Percentiles rank a stretch among this genome's conserved stretches.
Evolutionary conservation across 2,113 vertebrate species (phyloP).

Genomic region (Azemiops feae): DNA sequence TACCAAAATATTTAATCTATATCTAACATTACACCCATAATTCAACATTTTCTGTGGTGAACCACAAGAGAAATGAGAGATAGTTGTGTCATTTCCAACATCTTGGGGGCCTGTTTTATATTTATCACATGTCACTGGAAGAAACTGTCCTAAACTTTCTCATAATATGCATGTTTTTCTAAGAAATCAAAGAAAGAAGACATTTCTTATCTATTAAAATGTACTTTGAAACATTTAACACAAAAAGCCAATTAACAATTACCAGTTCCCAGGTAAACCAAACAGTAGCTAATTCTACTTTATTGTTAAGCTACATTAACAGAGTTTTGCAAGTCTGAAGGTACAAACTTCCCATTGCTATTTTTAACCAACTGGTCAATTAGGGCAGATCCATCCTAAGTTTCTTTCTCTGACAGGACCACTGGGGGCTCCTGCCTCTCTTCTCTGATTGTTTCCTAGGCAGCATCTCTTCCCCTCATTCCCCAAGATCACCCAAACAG

Average conservation of each 20-base stretch:
- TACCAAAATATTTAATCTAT: slow-evolving; percentile 54
- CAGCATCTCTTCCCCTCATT: background rate
- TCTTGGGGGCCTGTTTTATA: slow-evolving; percentile 58
- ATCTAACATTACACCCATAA: slow-evolving; percentile 39
- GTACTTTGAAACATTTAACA: slow-evolving; percentile 50
- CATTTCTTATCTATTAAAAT: slow-evolving; percentile 28
- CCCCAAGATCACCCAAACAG: background rate
- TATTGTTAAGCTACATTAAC: background rate
- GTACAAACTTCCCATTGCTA: background rate
- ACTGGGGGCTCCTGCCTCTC: background rate
- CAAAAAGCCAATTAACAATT: slow-evolving; percentile 48
- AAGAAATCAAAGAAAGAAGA: slow-evolving; percentile 44
- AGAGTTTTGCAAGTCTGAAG: background rate
- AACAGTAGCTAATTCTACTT: background rate
- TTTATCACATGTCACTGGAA: slow-evolving; percentile 52
- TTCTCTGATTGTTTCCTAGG: background rate
- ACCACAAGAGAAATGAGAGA: slow-evolving; percentile 48
- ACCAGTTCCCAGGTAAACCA: slow-evolving; percentile 35
- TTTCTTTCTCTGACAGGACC: background rate
- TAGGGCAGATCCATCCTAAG: background rate
- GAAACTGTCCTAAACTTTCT: slow-evolving; percentile 45
- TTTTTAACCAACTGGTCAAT: background rate
- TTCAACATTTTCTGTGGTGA: slow-evolving; percentile 53
- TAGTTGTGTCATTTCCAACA: slow-evolving; percentile 56
- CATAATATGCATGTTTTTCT: slow-evolving; percentile 42